Percentiles rank a stretch among this genome's conserved stretches.
Conservation (phyloP, 2,797 vertebrate genomes). For the Thripadectes ignobilis region DNA sequence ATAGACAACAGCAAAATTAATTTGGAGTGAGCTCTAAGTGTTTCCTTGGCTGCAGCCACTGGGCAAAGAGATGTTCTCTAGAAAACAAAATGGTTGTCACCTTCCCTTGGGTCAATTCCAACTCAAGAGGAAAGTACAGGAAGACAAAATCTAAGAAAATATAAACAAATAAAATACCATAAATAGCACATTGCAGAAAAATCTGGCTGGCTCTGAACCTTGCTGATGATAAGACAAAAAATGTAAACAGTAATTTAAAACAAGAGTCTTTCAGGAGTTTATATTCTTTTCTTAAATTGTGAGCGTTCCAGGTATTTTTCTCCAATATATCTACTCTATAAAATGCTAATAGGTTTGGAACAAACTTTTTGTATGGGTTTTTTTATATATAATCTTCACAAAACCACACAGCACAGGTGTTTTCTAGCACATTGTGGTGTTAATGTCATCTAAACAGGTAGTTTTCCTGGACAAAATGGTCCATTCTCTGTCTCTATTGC, state of each 20-base stretch:
- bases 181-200: neutral
- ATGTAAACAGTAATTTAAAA: neutral
- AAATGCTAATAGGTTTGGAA: neutral
- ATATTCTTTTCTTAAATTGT: neutral
- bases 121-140: neutral
- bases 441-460: neutral
- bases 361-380: neutral
- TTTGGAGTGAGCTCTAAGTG: neutral
- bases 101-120: neutral
- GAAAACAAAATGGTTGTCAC: neutral
- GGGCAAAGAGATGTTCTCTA: neutral
- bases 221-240: neutral
- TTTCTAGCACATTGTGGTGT: neutral
- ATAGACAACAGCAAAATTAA: conserved; percentile 20
- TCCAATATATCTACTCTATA: neutral
- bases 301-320: neutral
- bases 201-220: neutral
- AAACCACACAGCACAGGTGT: neutral
- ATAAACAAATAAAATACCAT: neutral
- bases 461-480: neutral
- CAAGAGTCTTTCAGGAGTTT: neutral
- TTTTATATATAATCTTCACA: neutral
- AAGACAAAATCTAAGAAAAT: neutral
- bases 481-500: neutral
- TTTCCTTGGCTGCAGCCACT: neutral